phyloP scores from a whole-genome alignment of 2,888 invertebrate genomes.

The Rutpela maculata region DNA sequence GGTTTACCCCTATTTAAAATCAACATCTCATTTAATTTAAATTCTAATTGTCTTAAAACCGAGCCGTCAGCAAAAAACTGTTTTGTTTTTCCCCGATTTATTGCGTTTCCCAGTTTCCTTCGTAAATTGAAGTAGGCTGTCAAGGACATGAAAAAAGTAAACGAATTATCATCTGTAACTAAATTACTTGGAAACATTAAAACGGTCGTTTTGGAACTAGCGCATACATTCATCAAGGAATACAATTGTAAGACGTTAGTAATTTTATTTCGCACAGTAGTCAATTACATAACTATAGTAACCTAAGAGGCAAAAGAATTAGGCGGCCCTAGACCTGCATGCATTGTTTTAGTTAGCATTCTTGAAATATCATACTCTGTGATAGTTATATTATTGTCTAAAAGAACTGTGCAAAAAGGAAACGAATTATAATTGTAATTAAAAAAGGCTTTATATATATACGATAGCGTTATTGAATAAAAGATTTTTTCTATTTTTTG shows the following conservation, averaged over 20 bases:
- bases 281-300: conserved; percentile 56
- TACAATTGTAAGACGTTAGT: conserved; percentile 3
- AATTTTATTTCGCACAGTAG: conserved; percentile 48
- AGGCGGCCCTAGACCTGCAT: conserved; percentile 49
- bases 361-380: conserved; percentile 57
- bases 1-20: not conserved
- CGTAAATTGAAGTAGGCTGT: not conserved
- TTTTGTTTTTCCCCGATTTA: not conserved
- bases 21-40: not conserved
- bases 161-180: not conserved
- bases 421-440: conserved; percentile 55
- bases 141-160: not conserved
- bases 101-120: not conserved
- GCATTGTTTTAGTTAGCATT: conserved; percentile 52
- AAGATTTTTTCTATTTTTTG: conserved; percentile 51
- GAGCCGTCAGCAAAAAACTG: not conserved
- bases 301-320: conserved; percentile 55
- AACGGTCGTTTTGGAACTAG: conserved; percentile 10
- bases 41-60: not conserved
- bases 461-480: conserved; percentile 51
- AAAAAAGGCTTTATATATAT: conserved; percentile 52
- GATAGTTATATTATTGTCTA: conserved; percentile 56
- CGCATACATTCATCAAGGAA: conserved; percentile 19
- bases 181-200: not conserved
- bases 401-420: conserved; percentile 55